phyloP scores from a whole-genome alignment of 2,888 invertebrate genomes.

The Perizoma flavofasciatum region DNA sequence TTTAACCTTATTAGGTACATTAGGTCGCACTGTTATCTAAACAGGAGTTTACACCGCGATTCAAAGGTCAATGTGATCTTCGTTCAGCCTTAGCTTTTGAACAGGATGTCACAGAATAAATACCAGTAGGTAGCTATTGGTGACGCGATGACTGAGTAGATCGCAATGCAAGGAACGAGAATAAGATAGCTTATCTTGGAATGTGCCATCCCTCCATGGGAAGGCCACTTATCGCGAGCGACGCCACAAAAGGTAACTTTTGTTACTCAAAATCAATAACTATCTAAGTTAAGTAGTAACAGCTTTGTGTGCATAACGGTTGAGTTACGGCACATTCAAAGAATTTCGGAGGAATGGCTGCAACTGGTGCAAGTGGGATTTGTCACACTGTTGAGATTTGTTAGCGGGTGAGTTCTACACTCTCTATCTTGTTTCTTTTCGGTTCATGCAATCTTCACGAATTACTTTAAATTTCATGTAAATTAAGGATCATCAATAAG shows the following conservation, averaged over 20 bases:
- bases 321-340: conserved; percentile 47
- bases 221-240: conserved; percentile 71
- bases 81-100: not conserved
- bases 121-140: conserved; percentile 6
- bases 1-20: not conserved
- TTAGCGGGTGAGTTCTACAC: not conserved
- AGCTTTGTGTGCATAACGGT: conserved; percentile 68
- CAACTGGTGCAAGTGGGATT: not conserved
- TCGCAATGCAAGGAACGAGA: conserved; percentile 64
- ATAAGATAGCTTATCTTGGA: conserved; percentile 73
- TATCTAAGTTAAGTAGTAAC: conserved; percentile 48
- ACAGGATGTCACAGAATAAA: not conserved
- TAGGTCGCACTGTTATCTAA: not conserved
- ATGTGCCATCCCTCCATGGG: conserved; percentile 74
- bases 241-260: conserved; percentile 65
- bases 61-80: conserved; percentile 1
- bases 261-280: conserved; percentile 71
- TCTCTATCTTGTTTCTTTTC: too few relatives aligned
- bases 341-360: conserved; percentile 39
- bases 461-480: too few relatives aligned
- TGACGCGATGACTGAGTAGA: conserved; percentile 63
- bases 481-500: too few relatives aligned
- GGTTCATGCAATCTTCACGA: too few relatives aligned
- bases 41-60: not conserved
- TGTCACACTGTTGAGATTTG: conserved; percentile 8